phyloP scores from a whole-genome alignment of 2,888 invertebrate genomes.

The Polydrusus pterygomalis region DNA sequence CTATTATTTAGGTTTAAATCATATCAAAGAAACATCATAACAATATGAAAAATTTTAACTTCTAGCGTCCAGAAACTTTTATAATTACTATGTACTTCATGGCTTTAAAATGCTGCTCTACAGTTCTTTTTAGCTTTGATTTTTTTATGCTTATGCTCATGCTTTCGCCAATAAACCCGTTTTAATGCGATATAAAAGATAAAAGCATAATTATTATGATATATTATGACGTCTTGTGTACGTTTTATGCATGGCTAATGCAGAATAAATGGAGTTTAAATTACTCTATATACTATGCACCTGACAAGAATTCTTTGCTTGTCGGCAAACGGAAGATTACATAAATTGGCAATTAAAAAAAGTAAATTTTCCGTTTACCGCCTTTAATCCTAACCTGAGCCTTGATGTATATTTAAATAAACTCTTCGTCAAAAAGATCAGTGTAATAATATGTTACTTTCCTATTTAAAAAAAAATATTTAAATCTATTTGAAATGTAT shows the following conservation, averaged over 20 bases:
- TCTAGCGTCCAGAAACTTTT: too few species aligned
- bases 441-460: too few species aligned
- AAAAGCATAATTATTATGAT: neutral
- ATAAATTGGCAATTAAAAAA: neutral
- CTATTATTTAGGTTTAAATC: too few species aligned
- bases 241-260: neutral
- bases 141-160: too few species aligned
- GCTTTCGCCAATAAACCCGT: neutral
- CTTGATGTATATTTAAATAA: neutral
- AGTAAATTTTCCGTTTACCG: neutral
- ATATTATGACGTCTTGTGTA: neutral
- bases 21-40: too few species aligned
- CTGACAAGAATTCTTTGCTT: neutral
- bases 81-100: too few species aligned
- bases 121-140: too few species aligned
- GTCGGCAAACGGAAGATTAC: constrained; percentile 6
- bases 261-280: neutral
- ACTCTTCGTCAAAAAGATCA: too few species aligned
- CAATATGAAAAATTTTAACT: too few species aligned
- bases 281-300: neutral
- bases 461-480: too few species aligned
- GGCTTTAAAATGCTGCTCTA: too few species aligned
- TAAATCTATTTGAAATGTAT: too few species aligned
- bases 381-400: neutral
- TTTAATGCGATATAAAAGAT: neutral